Evolutionary conservation across 2,888 invertebrate genomes (phyloP).

Genomic region (Yponomeuta sedellus): DNA sequence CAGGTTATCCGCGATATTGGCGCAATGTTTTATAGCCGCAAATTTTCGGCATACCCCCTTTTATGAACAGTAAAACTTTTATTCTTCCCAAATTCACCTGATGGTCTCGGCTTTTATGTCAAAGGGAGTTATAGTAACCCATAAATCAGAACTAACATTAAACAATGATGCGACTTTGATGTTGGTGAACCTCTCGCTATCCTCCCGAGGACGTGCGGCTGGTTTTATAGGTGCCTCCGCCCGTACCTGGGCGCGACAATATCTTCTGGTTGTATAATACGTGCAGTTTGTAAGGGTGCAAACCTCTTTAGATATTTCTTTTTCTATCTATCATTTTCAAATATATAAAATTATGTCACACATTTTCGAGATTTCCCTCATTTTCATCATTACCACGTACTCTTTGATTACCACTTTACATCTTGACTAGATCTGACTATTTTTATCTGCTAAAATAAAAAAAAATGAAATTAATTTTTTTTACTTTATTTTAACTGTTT

Average conservation of each 20-base stretch:
- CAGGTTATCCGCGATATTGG: conserved; percentile 30
- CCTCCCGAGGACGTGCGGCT: background rate
- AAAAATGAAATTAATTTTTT: no score
- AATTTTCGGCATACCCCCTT: conserved; percentile 58
- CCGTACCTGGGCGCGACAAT: background rate
- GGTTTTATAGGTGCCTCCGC: background rate
- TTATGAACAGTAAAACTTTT: conserved; percentile 60
- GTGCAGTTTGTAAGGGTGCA: no score
- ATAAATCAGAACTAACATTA: background rate
- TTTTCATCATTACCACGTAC: no score
- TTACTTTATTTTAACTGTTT: no score
- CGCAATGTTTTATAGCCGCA: conserved; percentile 48
- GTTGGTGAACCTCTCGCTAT: conserved; percentile 1
- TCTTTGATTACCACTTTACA: no score
- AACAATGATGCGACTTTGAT: conserved; percentile 1
- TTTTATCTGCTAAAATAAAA: no score
- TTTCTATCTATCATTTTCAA: no score
- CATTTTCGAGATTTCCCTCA: no score
- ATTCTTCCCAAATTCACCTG: conserved; percentile 28
- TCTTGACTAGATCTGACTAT: no score
- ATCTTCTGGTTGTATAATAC: no score
- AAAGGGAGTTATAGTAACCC: conserved; percentile 5
- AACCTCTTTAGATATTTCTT: no score
- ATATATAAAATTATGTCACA: no score
- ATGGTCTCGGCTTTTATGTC: conserved; percentile 15